These are phyloP conservation scores for Busseola fusca DNA, from an alignment of 2,888 invertebrate genomes.

Conservation along the genomic window DNA sequence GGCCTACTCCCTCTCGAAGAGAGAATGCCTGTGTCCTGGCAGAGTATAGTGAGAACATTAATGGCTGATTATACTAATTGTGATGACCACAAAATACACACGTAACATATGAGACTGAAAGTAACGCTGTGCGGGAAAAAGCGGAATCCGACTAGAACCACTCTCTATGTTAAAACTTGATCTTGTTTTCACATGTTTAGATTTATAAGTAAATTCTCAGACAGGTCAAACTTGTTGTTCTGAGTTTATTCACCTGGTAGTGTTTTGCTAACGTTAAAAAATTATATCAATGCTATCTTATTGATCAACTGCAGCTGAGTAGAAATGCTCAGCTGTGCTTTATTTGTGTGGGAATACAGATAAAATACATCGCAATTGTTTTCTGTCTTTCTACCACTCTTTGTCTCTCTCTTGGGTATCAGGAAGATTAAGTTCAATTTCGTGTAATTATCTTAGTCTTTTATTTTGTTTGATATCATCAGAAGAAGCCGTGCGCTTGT, in stretches of 20 bases:
- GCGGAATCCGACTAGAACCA: conserved; percentile 1
- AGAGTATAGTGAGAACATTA: neutral
- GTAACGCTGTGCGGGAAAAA: neutral
- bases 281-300: conserved; percentile 4
- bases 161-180: conserved; percentile 40
- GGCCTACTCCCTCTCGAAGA: neutral
- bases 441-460: no score
- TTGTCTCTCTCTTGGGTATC: no score
- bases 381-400: no score
- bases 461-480: no score
- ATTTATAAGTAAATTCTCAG: conserved; percentile 16
- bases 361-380: no score
- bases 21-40: neutral
- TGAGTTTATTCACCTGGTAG: conserved; percentile 24
- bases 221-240: conserved; percentile 29
- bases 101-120: neutral
- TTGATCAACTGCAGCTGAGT: neutral
- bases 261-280: neutral
- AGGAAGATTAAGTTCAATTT: no score
- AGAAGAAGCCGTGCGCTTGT: no score
- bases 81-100: neutral
- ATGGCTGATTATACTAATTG: neutral
- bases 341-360: neutral
- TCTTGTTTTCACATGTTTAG: conserved; percentile 19
- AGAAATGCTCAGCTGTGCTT: no score